Evolutionary conservation across 2,113 vertebrate genomes (phyloP).

Genomic region (Oncorhynchus mykiss): DNA sequence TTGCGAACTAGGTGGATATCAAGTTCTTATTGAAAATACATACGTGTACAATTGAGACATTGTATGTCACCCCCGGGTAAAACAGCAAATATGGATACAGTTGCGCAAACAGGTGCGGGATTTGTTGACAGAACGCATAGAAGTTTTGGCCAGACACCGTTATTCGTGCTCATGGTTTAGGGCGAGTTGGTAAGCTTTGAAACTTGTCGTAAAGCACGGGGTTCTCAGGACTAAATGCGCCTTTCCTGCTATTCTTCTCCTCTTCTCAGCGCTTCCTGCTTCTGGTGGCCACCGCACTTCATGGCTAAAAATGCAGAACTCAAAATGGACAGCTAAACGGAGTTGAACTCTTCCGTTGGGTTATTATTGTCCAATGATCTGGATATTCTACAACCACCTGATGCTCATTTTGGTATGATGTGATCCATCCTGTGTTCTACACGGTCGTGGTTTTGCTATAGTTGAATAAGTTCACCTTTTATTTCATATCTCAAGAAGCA

Average conservation of each 20-base stretch:
- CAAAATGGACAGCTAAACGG: slow-evolving; percentile 44
- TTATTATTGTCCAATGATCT: not conserved
- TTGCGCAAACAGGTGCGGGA: slow-evolving; percentile 34
- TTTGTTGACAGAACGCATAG: slow-evolving; percentile 30
- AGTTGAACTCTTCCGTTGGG: slow-evolving; percentile 5
- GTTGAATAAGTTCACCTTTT: not conserved
- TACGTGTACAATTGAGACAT: not conserved
- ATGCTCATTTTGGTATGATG: not conserved
- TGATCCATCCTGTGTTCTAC: not conserved
- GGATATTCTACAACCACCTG: not conserved
- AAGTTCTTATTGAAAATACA: slow-evolving; percentile 17
- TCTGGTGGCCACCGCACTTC: slow-evolving; percentile 61
- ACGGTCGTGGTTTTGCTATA: too few relatives aligned
- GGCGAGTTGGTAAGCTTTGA: slow-evolving; percentile 40
- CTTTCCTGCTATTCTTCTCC: slow-evolving; percentile 83
- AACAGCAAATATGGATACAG: slow-evolving; percentile 36
- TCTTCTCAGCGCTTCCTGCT: slow-evolving; percentile 75
- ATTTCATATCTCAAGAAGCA: too few relatives aligned
- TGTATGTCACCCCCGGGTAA: not conserved
- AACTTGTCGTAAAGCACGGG: slow-evolving; percentile 59
- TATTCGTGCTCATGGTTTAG: slow-evolving; percentile 32
- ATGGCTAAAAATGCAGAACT: slow-evolving; percentile 73
- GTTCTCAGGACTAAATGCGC: slow-evolving; percentile 62
- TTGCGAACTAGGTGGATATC: slow-evolving; percentile 34
- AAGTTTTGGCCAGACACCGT: slow-evolving; percentile 31